Percentiles rank a stretch among this genome's conserved stretches.
These are phyloP conservation scores for Pygocentrus nattereri DNA, from an alignment of 2,797 vertebrate genomes.

Conservation along the genomic window DNA sequence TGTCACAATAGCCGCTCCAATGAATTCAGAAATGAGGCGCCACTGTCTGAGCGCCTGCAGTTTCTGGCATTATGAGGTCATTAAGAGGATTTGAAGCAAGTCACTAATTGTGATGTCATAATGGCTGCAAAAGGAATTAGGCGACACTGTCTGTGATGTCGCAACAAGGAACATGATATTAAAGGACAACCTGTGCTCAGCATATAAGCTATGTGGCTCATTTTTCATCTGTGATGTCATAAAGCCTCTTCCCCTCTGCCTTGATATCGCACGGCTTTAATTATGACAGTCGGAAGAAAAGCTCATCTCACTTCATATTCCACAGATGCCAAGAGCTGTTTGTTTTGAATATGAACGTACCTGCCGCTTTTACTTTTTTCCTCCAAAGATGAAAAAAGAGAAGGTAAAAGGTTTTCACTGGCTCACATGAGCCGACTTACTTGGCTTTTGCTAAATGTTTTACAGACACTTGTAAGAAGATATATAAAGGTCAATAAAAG, in stretches of 20 bases:
- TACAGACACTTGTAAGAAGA: no score
- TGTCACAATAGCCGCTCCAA: no score
- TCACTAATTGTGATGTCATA: background rate
- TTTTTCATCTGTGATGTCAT: conserved; percentile 7
- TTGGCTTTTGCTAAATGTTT: no score
- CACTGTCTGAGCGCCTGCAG: background rate
- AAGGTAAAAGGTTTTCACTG: no score
- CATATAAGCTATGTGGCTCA: background rate
- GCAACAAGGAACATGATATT: background rate
- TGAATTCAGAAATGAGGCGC: background rate
- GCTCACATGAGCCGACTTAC: no score
- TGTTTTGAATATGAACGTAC: background rate
- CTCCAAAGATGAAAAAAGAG: no score
- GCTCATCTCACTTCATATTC: background rate
- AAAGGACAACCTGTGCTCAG: background rate
- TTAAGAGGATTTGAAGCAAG: conserved; percentile 12
- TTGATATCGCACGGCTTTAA: background rate
- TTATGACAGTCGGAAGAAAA: conserved; percentile 25
- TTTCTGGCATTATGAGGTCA: conserved; percentile 22
- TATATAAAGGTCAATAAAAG: no score
- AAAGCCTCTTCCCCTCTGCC: background rate
- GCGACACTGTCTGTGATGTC: background rate
- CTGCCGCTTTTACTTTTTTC: no score
- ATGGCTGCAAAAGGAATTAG: no score
- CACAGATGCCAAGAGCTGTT: background rate